These are phyloP conservation scores for Merops nubicus DNA, from an alignment of 2,113 vertebrate species.

Conservation along the genomic window DNA sequence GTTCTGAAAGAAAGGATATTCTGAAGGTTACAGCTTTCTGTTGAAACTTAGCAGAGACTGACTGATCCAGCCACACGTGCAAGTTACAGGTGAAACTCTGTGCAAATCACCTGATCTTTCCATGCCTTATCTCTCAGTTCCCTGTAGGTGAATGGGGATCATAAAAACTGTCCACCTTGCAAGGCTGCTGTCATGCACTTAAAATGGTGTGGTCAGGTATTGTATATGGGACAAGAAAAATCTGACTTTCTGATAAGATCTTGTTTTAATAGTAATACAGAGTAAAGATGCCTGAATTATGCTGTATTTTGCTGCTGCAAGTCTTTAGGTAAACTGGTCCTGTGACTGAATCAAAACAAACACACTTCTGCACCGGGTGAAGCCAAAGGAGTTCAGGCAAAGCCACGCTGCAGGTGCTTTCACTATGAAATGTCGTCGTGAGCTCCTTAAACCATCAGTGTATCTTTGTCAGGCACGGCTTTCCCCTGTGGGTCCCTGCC, in stretches of 20 bases:
- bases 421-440: rapidly evolving
- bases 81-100: neutral
- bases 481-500: rapidly evolving
- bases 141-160: neutral
- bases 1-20: neutral
- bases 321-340: neutral
- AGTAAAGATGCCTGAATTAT: neutral
- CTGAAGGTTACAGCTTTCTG: neutral
- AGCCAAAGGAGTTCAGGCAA: neutral
- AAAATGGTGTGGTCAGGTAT: neutral
- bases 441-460: neutral
- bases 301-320: neutral
- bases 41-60: neutral
- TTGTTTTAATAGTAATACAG: neutral
- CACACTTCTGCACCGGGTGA: neutral
- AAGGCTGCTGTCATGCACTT: too few relatives aligned
- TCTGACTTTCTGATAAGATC: neutral
- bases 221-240: neutral
- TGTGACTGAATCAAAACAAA: neutral
- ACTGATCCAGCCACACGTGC: neutral
- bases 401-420: rapidly evolving
- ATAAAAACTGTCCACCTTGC: too few relatives aligned
- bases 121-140: neutral
- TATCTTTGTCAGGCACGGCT: neutral
- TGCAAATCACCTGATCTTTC: neutral